These are phyloP conservation scores for Apodemia mormo DNA, from an alignment of 2,888 invertebrate species.

Conservation along the genomic window DNA sequence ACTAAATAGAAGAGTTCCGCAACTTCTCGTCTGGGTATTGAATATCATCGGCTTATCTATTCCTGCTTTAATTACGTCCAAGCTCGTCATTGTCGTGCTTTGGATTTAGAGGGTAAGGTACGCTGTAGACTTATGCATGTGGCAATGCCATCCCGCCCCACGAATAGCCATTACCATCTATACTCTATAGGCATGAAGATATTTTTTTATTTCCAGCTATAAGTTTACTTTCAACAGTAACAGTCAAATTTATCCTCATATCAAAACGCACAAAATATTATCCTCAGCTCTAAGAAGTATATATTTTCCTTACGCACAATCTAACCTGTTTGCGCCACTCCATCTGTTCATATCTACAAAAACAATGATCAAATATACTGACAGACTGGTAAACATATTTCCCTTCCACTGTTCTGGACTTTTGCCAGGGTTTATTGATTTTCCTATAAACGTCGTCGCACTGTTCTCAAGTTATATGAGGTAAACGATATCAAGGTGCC, in stretches of 20 bases:
- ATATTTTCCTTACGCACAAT: constrained; percentile 8
- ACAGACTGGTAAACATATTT: constrained; percentile 43
- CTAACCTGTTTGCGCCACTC: constrained; percentile 26
- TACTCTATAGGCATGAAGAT: too few relatives aligned
- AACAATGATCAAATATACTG: constrained; percentile 42
- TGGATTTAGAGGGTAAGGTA: too few relatives aligned
- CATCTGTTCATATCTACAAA: constrained; percentile 39
- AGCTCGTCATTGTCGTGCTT: too few relatives aligned
- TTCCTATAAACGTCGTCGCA: constrained; percentile 31
- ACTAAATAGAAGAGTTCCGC: too few relatives aligned
- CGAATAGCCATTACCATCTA: too few relatives aligned
- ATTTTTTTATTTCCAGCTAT: too few relatives aligned
- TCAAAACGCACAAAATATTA: not conserved
- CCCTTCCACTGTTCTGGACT: constrained; percentile 37
- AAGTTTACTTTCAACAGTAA: not conserved
- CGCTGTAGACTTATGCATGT: too few relatives aligned
- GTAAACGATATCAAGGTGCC: constrained; percentile 16
- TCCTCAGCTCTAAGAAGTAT: not conserved
- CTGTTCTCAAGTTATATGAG: constrained; percentile 22
- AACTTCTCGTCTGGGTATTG: too few relatives aligned
- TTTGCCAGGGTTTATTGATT: constrained; percentile 43
- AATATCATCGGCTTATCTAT: too few relatives aligned
- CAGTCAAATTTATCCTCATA: not conserved
- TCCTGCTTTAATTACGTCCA: too few relatives aligned
- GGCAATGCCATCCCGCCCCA: too few relatives aligned